phyloP scores from a whole-genome alignment of 2,797 vertebrate species.

The Sorex maritimensis region DNA sequence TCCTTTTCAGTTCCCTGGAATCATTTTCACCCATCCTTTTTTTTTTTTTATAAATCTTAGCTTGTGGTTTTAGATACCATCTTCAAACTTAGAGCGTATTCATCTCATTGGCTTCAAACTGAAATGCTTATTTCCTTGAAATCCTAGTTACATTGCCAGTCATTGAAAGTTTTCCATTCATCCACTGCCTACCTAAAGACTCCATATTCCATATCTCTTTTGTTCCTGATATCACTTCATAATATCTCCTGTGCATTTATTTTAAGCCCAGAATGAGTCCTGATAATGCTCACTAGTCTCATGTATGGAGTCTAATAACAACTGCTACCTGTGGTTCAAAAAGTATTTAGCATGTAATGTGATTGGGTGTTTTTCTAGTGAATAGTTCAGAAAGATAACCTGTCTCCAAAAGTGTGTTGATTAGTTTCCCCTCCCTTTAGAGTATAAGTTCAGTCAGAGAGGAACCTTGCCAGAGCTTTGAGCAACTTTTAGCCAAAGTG shows the following conservation, averaged over 20 bases:
- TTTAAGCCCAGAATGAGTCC: neutral
- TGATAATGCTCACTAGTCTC: neutral
- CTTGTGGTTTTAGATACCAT: slow-evolving; percentile 4
- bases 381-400: neutral
- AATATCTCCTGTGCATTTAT: neutral
- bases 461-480: neutral
- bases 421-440: neutral
- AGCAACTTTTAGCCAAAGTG: neutral
- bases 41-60: neutral
- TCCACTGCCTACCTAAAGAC: neutral
- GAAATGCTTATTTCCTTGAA: slow-evolving; percentile 14
- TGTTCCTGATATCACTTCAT: neutral
- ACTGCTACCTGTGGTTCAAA: neutral
- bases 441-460: neutral
- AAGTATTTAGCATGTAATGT: neutral
- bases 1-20: neutral
- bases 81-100: neutral
- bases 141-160: neutral
- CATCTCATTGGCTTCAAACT: neutral
- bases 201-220: neutral
- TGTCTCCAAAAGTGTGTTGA: no score
- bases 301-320: neutral
- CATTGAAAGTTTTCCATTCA: neutral
- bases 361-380: no score
- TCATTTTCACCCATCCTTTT: neutral